Percentiles rank a stretch among this genome's conserved stretches.
Evolutionary conservation across 2,113 vertebrate genomes (phyloP).

Genomic region (Hyperoodon ampullatus): DNA sequence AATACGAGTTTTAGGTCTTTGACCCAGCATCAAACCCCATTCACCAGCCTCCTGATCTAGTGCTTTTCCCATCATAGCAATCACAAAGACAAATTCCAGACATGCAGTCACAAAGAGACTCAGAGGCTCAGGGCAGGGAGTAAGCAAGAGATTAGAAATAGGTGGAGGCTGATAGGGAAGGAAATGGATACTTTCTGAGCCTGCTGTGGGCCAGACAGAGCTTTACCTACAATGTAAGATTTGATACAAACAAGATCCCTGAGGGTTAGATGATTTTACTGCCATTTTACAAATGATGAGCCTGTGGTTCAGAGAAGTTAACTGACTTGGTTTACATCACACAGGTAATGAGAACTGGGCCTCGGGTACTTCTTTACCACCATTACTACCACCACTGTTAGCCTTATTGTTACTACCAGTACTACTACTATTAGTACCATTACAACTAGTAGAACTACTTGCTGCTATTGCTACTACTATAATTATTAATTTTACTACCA

Average conservation of each 20-base stretch:
- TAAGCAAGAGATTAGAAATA: background rate
- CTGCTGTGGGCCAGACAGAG: background rate
- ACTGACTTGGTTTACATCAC: background rate
- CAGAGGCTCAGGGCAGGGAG: background rate
- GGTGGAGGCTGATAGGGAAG: background rate
- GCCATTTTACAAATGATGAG: background rate
- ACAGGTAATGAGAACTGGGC: background rate
- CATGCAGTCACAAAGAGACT: background rate
- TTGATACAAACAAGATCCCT: background rate
- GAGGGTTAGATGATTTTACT: background rate
- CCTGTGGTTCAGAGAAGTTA: background rate
- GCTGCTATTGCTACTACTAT: fast-evolving
- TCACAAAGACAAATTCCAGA: background rate
- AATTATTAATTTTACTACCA: too few relatives aligned
- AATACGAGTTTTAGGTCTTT: background rate
- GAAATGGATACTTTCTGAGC: background rate
- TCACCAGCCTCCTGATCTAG: background rate
- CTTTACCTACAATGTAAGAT: background rate
- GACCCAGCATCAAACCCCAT: background rate
- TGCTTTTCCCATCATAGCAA: background rate
- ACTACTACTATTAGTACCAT: background rate
- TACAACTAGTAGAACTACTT: background rate
- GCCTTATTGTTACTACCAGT: too few relatives aligned
- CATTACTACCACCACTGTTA: fast-evolving
- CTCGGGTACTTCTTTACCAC: background rate